phyloP scores from a whole-genome alignment of 2,888 invertebrate genomes.

The Cryptus viduatorius region DNA sequence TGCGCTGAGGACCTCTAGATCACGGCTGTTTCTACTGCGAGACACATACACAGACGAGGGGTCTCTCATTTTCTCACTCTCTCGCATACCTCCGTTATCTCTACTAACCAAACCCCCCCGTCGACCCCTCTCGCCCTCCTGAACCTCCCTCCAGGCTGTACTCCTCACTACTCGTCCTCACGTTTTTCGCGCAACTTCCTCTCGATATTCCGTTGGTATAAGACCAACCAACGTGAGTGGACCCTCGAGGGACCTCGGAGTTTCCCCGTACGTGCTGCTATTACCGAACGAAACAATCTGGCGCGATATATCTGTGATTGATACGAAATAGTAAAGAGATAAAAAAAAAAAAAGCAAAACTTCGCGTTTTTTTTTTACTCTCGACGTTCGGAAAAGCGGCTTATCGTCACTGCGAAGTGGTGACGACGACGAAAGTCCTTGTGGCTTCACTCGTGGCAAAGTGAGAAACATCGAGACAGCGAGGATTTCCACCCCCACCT shows the following conservation, averaged over 20 bases:
- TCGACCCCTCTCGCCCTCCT: background rate
- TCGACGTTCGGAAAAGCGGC: constrained; percentile 54
- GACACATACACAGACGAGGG: background rate
- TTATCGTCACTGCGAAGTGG: constrained; percentile 57
- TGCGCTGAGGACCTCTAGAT: constrained; percentile 48
- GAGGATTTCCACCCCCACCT: constrained; percentile 2
- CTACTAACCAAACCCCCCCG: constrained; percentile 10
- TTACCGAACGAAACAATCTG: constrained; percentile 64
- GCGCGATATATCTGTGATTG: constrained; percentile 41
- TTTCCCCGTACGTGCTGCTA: constrained; percentile 61
- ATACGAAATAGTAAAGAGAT: background rate
- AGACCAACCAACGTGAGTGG: constrained; percentile 60
- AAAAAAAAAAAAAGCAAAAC: constrained; percentile 1
- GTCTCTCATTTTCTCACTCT: constrained; percentile 16
- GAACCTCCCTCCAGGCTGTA: background rate
- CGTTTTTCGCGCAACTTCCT: constrained; percentile 48
- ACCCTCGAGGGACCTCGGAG: constrained; percentile 61
- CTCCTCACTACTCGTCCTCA: constrained; percentile 36
- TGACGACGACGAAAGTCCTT: constrained; percentile 35
- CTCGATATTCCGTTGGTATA: constrained; percentile 59
- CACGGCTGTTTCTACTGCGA: constrained; percentile 43
- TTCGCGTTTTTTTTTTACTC: constrained; percentile 63
- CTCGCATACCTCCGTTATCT: constrained; percentile 15
- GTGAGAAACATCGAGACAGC: constrained; percentile 8
- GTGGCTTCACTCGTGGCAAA: constrained; percentile 4